These are phyloP conservation scores for Parascotia fuliginaria DNA, from an alignment of 2,888 invertebrate species.

Conservation along the genomic window DNA sequence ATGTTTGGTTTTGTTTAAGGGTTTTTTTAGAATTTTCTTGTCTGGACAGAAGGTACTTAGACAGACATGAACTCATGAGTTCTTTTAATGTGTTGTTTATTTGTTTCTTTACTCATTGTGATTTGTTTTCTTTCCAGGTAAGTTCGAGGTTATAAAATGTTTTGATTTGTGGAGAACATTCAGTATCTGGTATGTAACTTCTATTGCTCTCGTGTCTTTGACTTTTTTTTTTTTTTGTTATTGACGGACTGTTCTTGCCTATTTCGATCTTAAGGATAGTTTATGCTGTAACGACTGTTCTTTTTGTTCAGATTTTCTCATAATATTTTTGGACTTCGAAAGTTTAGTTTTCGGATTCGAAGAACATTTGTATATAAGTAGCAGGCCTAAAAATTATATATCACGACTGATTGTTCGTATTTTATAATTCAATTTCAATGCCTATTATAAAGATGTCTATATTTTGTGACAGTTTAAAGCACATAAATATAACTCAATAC, in stretches of 20 bases:
- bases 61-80: background rate
- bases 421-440: background rate
- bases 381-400: background rate
- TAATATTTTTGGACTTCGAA: too few species aligned
- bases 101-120: too few species aligned
- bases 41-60: constrained; percentile 11
- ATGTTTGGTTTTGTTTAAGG: constrained; percentile 33
- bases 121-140: constrained; percentile 11
- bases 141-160: background rate
- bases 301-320: too few species aligned
- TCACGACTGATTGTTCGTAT: background rate
- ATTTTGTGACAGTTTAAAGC: constrained; percentile 1
- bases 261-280: too few species aligned
- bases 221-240: too few species aligned
- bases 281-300: too few species aligned
- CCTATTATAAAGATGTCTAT: background rate
- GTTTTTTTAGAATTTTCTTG: constrained; percentile 14
- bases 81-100: too few species aligned
- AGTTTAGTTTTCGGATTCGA: too few species aligned
- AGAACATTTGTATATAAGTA: too few species aligned
- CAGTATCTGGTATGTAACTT: background rate
- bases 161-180: background rate
- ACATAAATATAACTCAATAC: background rate
- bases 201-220: background rate
- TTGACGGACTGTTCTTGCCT: too few species aligned